Percentiles rank a stretch among this genome's conserved stretches.
These are phyloP conservation scores for Nannoperca australis DNA, from an alignment of 2,797 vertebrate genomes.

Conservation along the genomic window DNA sequence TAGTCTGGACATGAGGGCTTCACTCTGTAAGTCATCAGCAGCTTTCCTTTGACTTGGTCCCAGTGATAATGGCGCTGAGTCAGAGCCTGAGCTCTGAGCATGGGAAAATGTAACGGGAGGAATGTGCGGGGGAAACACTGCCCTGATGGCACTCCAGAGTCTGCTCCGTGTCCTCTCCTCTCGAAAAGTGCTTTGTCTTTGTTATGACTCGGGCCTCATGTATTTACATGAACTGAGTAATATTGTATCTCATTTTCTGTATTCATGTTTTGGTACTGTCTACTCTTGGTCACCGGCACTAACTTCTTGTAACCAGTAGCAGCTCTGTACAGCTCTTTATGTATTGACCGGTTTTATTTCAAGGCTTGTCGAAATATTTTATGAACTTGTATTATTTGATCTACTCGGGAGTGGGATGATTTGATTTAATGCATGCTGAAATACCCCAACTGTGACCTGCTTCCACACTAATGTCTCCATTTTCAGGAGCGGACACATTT, in stretches of 20 bases:
- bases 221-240: constrained; percentile 55
- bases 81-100: constrained; percentile 76
- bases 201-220: constrained; percentile 52
- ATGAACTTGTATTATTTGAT: constrained; percentile 57
- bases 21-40: constrained; percentile 79
- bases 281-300: neutral
- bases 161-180: constrained; percentile 73
- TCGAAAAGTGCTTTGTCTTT: constrained; percentile 50
- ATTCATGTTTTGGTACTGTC: constrained; percentile 16
- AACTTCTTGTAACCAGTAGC: constrained; percentile 24
- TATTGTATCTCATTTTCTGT: constrained; percentile 36
- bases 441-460: constrained; percentile 63
- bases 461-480: constrained; percentile 67
- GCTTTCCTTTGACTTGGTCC: constrained; percentile 75
- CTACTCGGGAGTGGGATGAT: constrained; percentile 46
- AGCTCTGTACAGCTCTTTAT: constrained; percentile 20
- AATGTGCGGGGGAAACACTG: constrained; percentile 80
- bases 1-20: constrained; percentile 70
- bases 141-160: constrained; percentile 78
- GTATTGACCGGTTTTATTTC: constrained; percentile 26
- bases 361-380: constrained; percentile 38
- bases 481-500: constrained; percentile 70
- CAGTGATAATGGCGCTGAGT: constrained; percentile 77
- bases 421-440: constrained; percentile 69
- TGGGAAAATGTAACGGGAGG: constrained; percentile 82